Evolutionary conservation across 2,888 invertebrate species (phyloP).

Genomic region (Desoria tigrina): DNA sequence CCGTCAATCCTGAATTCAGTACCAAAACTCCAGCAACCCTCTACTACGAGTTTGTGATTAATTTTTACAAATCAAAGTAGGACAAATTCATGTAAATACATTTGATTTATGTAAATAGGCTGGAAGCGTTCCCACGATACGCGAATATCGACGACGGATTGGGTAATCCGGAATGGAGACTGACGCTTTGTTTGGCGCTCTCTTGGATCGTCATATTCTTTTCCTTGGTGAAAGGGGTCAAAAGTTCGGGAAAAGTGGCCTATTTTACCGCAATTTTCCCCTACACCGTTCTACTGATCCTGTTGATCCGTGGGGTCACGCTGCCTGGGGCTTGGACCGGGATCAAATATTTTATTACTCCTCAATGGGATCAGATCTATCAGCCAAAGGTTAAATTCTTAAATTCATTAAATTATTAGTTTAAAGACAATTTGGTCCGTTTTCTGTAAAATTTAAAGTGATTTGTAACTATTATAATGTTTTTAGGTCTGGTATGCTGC

Average conservation of each 20-base stretch:
- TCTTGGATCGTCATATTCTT: conserved; percentile 71
- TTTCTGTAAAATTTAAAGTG: too few species aligned
- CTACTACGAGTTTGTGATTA: too few species aligned
- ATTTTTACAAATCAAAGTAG: too few species aligned
- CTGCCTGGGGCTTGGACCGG: conserved; percentile 69
- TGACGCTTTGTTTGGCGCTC: conserved; percentile 66
- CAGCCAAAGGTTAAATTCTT: conserved; percentile 72
- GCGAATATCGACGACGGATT: conserved; percentile 46
- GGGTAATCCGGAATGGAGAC: conserved; percentile 66
- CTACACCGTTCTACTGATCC: conserved; percentile 72
- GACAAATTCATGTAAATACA: too few species aligned
- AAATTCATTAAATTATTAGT: too few species aligned
- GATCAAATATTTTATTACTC: conserved; percentile 75
- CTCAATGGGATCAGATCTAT: conserved; percentile 73
- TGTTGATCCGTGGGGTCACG: conserved; percentile 65
- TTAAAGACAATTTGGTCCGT: too few species aligned
- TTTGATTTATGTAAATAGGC: conserved; percentile 27
- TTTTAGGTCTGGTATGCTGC: conserved; percentile 76
- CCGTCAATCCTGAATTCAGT: too few species aligned
- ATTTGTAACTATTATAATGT: conserved; percentile 1
- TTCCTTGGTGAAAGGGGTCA: conserved; percentile 71
- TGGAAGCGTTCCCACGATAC: conserved; percentile 27
- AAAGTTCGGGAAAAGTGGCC: conserved; percentile 77
- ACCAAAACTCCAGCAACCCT: too few species aligned
- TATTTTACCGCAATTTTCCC: conserved; percentile 87